phyloP scores from a whole-genome alignment of 2,113 vertebrate genomes.

The Oophaga pumilio region DNA sequence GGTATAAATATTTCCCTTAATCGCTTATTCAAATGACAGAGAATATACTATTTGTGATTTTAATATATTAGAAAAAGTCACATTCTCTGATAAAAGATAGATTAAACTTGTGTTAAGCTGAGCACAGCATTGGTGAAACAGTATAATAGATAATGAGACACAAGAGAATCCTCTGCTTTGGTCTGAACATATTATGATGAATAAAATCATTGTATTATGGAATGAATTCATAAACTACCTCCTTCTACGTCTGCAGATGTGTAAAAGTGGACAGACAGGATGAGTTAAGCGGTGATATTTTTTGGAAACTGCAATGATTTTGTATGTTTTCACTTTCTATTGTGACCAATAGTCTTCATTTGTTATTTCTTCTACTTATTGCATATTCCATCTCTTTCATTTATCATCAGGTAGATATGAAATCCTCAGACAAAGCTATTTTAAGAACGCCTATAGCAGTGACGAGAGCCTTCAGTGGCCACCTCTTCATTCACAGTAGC shows the following conservation, averaged over 20 bases:
- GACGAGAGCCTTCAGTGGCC: too few species aligned
- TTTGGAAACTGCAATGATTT: background rate
- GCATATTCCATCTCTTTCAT: too few species aligned
- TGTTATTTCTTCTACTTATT: too few species aligned
- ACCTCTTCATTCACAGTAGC: too few species aligned
- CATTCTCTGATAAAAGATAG: background rate
- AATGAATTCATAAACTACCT: background rate
- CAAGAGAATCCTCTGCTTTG: background rate
- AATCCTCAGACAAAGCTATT: too few species aligned
- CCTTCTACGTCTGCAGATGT: background rate
- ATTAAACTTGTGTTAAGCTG: background rate
- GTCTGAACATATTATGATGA: background rate
- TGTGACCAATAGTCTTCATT: background rate
- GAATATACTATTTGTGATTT: conserved; percentile 17
- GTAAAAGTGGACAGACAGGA: background rate
- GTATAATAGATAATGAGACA: background rate
- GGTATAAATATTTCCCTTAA: conserved; percentile 47
- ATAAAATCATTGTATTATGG: background rate
- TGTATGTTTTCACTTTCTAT: background rate
- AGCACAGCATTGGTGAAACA: background rate
- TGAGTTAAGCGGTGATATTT: background rate
- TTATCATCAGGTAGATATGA: too few species aligned
- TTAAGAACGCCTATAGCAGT: too few species aligned
- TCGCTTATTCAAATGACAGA: conserved; percentile 36
- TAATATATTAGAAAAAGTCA: background rate